Evolutionary conservation across 2,888 invertebrate species (phyloP).

Genomic region (Gerris lacustris): DNA sequence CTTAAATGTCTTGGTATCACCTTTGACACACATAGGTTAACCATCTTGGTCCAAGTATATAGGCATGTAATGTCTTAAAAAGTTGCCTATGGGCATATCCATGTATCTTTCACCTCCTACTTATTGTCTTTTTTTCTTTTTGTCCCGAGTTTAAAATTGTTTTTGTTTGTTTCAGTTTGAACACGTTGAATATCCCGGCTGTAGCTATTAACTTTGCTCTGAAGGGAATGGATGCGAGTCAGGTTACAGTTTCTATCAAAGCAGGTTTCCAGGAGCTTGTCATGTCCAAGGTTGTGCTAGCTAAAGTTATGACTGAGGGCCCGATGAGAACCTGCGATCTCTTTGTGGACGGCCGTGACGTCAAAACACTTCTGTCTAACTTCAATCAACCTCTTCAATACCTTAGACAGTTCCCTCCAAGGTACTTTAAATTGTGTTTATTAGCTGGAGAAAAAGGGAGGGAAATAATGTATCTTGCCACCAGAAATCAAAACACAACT

Average conservation of each 20-base stretch:
- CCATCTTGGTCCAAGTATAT: too few species aligned
- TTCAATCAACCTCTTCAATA: slow-evolving; percentile 22
- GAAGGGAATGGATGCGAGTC: background rate
- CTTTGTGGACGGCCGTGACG: background rate
- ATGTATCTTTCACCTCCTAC: too few species aligned
- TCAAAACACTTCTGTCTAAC: background rate
- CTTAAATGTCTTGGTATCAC: too few species aligned
- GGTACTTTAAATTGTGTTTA: slow-evolving; percentile 14
- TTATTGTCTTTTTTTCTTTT: too few species aligned
- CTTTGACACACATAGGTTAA: too few species aligned
- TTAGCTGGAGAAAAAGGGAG: slow-evolving; percentile 8
- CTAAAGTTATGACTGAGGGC: background rate
- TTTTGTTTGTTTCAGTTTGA: background rate
- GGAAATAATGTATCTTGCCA: too few species aligned
- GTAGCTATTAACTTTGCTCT: background rate
- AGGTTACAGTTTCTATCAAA: background rate
- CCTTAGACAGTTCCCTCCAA: slow-evolving; percentile 19
- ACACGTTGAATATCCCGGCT: background rate
- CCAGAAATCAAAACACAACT: too few species aligned
- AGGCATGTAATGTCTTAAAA: too few species aligned
- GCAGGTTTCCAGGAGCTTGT: background rate
- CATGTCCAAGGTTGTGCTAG: background rate
- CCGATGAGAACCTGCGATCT: background rate
- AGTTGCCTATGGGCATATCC: too few species aligned
- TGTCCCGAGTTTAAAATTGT: too few species aligned